phyloP scores from a whole-genome alignment of 2,888 invertebrate species.

The Morpho helenor region DNA sequence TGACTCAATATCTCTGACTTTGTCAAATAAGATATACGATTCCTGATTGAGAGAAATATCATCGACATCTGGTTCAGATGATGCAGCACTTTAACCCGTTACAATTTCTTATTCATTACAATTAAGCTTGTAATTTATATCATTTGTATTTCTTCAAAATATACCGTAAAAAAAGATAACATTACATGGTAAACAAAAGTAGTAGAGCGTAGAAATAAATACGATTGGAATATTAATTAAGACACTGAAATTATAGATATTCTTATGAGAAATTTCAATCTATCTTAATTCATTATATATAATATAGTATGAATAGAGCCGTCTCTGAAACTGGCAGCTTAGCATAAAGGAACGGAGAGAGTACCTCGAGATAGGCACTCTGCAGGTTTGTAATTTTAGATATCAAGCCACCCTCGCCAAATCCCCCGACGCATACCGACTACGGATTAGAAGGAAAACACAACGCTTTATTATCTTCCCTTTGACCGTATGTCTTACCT shows the following conservation, averaged over 20 bases:
- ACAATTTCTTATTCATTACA: too few relatives aligned
- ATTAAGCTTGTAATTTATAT: too few relatives aligned
- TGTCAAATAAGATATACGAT: too few relatives aligned
- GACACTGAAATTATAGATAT: constrained; percentile 5
- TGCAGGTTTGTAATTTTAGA: constrained; percentile 75
- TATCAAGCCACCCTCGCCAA: constrained; percentile 61
- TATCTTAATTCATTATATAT: constrained; percentile 52
- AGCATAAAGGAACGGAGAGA: constrained; percentile 66
- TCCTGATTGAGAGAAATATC: too few relatives aligned
- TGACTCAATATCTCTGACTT: too few relatives aligned
- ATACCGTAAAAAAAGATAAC: too few relatives aligned
- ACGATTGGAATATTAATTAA: constrained; percentile 10
- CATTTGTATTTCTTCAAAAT: too few relatives aligned
- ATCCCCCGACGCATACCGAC: constrained; percentile 52
- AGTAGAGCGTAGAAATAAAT: neutral
- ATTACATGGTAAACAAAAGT: constrained; percentile 3
- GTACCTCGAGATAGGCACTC: constrained; percentile 68
- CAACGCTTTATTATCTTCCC: constrained; percentile 72
- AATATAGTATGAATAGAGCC: constrained; percentile 61
- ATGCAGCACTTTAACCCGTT: too few relatives aligned
- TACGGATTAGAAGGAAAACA: constrained; percentile 73
- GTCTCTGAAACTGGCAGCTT: constrained; percentile 70
- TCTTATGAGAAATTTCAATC: constrained; percentile 13
- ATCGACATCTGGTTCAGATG: too few relatives aligned
- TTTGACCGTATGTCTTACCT: constrained; percentile 73